Percentiles rank a stretch among this genome's conserved stretches.
Conservation (phyloP, 1,140 invertebrate genomes). For the Helicoverpa armigera region DNA sequence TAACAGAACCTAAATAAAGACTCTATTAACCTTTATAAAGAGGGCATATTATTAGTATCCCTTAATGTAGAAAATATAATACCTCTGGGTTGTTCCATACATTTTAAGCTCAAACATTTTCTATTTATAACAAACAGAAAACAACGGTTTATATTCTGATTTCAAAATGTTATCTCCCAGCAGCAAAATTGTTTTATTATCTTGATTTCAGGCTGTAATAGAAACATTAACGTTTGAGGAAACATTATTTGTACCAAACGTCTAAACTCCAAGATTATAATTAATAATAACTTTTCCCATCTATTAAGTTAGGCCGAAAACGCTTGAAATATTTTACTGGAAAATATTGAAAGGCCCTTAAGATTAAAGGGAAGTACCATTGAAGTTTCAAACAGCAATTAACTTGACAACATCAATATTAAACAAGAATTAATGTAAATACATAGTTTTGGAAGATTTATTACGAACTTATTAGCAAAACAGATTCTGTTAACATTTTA, state of each 20-base stretch:
- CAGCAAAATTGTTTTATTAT: conserved; percentile 7
- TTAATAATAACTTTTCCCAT: conserved; percentile 55
- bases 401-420: conserved; percentile 55
- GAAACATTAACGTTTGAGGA: conserved; percentile 2
- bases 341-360: conserved; percentile 52
- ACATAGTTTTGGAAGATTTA: conserved; percentile 45
- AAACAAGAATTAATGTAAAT: conserved; percentile 44
- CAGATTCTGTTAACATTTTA: background rate
- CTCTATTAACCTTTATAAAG: too few species aligned
- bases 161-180: background rate
- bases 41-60: too few species aligned
- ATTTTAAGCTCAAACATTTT: too few species aligned
- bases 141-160: background rate
- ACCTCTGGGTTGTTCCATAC: too few species aligned
- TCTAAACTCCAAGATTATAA: conserved; percentile 50
- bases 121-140: background rate
- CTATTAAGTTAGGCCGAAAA: conserved; percentile 55
- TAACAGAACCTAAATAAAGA: too few species aligned
- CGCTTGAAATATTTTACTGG: conserved; percentile 53
- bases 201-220: conserved; percentile 13
- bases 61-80: too few species aligned
- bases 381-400: conserved; percentile 54
- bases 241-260: conserved; percentile 44
- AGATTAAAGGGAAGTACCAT: conserved; percentile 54
- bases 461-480: conserved; percentile 16